Percentiles rank a stretch among this genome's conserved stretches.
Conservation (phyloP, 2,888 invertebrate genomes). For the Balanococcus diminutus region DNA sequence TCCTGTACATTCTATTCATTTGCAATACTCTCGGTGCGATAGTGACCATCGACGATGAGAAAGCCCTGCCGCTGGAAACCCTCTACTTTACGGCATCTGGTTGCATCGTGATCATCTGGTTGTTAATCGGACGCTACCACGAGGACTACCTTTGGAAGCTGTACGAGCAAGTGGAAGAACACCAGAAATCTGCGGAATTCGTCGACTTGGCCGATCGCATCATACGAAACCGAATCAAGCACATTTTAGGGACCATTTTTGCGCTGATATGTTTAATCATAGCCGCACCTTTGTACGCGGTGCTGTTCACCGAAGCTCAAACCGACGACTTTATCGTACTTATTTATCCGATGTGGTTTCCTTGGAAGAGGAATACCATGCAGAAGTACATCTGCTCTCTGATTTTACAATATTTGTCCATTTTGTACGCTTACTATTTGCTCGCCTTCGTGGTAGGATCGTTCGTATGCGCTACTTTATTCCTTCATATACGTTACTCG, state of each 20-base stretch:
- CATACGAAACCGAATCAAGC: neutral
- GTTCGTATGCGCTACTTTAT: neutral
- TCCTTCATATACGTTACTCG: neutral
- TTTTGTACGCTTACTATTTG: neutral
- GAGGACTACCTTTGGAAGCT: neutral
- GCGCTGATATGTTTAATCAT: neutral
- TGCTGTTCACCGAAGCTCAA: neutral
- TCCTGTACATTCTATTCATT: neutral
- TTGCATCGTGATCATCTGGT: neutral
- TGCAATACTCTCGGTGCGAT: neutral
- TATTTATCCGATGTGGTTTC: conserved; percentile 27
- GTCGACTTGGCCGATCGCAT: neutral
- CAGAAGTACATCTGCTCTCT: neutral
- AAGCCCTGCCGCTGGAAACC: neutral
- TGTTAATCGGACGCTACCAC: neutral
- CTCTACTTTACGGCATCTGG: neutral
- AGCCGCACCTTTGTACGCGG: neutral
- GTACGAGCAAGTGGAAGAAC: neutral
- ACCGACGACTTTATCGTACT: neutral
- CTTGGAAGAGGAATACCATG: neutral
- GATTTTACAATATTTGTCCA: neutral
- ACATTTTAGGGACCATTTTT: neutral
- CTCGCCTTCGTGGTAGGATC: neutral
- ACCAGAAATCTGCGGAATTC: neutral
- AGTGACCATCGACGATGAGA: neutral